phyloP scores from a whole-genome alignment of 2,888 invertebrate species.

The Criorhina ranunculi region DNA sequence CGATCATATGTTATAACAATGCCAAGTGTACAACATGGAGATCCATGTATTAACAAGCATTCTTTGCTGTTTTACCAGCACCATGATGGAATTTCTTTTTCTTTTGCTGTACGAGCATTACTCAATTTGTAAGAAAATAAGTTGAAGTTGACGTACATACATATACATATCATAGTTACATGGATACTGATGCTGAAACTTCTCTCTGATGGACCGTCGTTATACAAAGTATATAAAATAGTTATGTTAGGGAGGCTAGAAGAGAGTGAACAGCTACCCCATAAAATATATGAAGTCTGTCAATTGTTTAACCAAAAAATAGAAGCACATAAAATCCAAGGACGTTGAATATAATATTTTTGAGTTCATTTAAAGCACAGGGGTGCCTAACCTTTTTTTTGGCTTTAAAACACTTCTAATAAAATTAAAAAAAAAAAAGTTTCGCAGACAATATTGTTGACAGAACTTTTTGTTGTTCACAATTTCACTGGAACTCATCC shows the following conservation, averaged over 20 bases:
- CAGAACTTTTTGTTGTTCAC: no score
- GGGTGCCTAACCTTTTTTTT: no score
- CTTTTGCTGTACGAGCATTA: constrained; percentile 32
- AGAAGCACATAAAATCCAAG: constrained; percentile 1
- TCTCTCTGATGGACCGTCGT: background rate
- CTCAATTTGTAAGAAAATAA: constrained; percentile 42
- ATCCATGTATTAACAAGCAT: constrained; percentile 66
- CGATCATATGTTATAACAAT: constrained; percentile 51
- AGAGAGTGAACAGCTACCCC: no score
- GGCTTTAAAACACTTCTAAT: no score
- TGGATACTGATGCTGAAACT: constrained; percentile 8
- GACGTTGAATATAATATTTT: background rate
- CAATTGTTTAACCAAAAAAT: background rate
- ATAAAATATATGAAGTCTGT: no score
- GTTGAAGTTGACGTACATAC: constrained; percentile 27
- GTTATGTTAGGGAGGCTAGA: background rate
- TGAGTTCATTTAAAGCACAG: background rate
- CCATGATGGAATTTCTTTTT: constrained; percentile 59
- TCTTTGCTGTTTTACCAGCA: constrained; percentile 46
- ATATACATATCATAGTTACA: background rate
- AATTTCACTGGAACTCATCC: no score
- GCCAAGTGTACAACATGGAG: constrained; percentile 64
- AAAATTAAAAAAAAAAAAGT: no score
- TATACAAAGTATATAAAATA: background rate
- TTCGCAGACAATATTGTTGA: no score